A percentile compares a stretch with the other conserved stretches of the same genome.
Conservation (phyloP, 2,888 invertebrate species). For the Nesidiocoris tenuis region DNA sequence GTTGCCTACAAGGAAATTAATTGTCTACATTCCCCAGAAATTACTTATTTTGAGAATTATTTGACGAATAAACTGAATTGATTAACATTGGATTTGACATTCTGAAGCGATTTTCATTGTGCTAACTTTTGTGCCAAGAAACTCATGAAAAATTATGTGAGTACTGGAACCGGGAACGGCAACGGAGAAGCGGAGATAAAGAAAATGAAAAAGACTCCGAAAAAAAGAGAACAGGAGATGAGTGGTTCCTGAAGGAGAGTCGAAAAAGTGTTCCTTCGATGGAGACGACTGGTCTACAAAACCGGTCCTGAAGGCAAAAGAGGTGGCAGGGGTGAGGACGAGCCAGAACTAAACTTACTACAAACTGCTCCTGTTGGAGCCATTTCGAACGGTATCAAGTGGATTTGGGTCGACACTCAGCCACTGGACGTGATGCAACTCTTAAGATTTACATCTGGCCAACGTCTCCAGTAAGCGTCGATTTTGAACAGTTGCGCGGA, state of each 20-base stretch:
- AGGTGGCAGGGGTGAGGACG: neutral
- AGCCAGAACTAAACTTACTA: neutral
- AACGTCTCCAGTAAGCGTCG: neutral
- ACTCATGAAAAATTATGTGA: too few relatives aligned
- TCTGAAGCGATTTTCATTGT: too few relatives aligned
- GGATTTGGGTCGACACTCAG: conserved; percentile 31
- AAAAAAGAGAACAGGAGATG: neutral
- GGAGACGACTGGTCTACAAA: neutral
- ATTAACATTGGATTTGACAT: too few relatives aligned
- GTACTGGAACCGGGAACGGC: neutral
- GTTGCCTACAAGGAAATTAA: too few relatives aligned
- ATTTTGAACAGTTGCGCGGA: too few relatives aligned
- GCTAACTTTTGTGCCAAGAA: too few relatives aligned
- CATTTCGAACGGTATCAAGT: conserved; percentile 20
- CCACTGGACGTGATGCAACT: conserved; percentile 24
- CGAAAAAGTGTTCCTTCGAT: conserved; percentile 2
- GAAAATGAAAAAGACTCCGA: neutral
- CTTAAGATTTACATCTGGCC: conserved; percentile 12
- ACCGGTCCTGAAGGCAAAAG: neutral
- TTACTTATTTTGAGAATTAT: too few relatives aligned
- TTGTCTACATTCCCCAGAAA: too few relatives aligned
- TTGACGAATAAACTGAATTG: too few relatives aligned
- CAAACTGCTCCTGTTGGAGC: conserved; percentile 6
- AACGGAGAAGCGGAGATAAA: neutral
- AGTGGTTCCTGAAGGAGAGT: neutral